These are phyloP conservation scores for Alosa sapidissima DNA, from an alignment of 2,797 vertebrate species.

Conservation along the genomic window DNA sequence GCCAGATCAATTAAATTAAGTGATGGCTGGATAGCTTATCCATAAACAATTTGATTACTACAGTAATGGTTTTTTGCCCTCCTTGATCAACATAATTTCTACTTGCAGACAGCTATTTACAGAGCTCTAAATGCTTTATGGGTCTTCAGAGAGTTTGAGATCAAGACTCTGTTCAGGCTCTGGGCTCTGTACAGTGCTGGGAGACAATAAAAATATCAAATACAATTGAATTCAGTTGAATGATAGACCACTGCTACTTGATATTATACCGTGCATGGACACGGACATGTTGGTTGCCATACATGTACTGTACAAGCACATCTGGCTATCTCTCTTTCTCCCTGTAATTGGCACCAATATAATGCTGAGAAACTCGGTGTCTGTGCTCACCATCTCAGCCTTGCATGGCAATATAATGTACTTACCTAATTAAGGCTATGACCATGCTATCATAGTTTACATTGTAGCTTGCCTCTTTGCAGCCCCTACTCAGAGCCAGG, in stretches of 20 bases:
- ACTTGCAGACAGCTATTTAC: background rate
- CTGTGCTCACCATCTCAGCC: background rate
- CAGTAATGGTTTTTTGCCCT: background rate
- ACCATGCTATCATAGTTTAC: background rate
- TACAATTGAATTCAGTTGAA: too few relatives aligned
- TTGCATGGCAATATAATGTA: background rate
- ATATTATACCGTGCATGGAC: too few relatives aligned
- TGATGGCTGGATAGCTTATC: background rate
- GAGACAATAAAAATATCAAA: too few relatives aligned
- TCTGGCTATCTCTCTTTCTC: too few relatives aligned
- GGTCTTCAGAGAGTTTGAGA: background rate
- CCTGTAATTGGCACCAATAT: background rate
- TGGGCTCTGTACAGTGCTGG: too few relatives aligned
- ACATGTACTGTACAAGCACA: background rate
- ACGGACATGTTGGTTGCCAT: background rate
- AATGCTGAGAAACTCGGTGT: background rate
- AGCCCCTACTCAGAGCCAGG: background rate
- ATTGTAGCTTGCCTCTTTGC: background rate
- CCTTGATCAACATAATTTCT: background rate
- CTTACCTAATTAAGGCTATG: background rate
- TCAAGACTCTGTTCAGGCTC: background rate
- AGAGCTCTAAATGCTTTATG: background rate
- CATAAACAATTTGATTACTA: background rate
- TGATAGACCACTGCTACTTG: background rate
- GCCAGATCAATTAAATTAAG: background rate